Evolutionary conservation across 2,888 invertebrate species (phyloP).

Genomic region (Bimastos eiseni): DNA sequence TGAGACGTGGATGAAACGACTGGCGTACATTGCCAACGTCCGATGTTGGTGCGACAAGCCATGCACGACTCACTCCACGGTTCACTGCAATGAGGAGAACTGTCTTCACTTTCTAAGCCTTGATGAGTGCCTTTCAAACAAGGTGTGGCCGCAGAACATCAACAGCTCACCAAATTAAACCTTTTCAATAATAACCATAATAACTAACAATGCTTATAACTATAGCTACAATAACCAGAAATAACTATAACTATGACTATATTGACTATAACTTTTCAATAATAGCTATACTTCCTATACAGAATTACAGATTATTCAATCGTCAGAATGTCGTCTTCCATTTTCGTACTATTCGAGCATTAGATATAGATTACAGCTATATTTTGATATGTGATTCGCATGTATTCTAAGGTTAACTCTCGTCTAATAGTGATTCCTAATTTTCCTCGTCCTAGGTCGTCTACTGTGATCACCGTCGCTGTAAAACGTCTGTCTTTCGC

Average conservation of each 20-base stretch:
- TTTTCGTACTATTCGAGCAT: no score
- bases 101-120: conserved; percentile 63
- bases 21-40: conserved; percentile 58
- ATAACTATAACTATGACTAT: no score
- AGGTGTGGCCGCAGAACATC: conserved; percentile 49
- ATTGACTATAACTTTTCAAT: no score
- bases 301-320: no score
- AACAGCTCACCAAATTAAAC: background rate
- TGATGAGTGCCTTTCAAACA: conserved; percentile 63
- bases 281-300: no score
- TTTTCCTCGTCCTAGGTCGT: conserved; percentile 53
- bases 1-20: conserved; percentile 61
- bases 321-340: background rate
- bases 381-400: background rate
- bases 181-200: no score
- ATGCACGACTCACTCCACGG: conserved; percentile 56
- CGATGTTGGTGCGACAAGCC: conserved; percentile 60
- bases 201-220: no score
- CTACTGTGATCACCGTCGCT: conserved; percentile 62
- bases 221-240: no score
- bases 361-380: background rate
- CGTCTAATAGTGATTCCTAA: background rate
- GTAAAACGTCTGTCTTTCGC: conserved; percentile 59
- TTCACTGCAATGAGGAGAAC: conserved; percentile 53
- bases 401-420: background rate